phyloP scores from a whole-genome alignment of 2,797 vertebrate species.

The Enteromius thamalakanensis region DNA sequence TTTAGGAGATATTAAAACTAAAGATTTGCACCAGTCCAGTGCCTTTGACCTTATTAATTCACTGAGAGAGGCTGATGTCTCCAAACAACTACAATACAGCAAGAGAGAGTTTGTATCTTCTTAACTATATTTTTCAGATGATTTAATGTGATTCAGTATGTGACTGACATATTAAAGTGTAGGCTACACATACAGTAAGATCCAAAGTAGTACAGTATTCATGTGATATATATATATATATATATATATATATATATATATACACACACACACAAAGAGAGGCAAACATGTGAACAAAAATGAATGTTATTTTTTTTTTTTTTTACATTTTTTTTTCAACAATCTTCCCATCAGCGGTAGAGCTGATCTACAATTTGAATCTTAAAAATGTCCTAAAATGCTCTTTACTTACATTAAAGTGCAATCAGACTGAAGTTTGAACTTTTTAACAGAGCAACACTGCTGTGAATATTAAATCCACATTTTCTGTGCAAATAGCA shows the following conservation, averaged over 20 bases:
- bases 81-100: background rate
- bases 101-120: background rate
- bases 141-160: background rate
- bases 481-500: background rate
- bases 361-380: background rate
- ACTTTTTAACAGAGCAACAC: background rate
- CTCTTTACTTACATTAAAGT: background rate
- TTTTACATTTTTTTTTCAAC: too few species aligned
- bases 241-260: background rate
- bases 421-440: background rate
- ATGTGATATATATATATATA: background rate
- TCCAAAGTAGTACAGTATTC: background rate
- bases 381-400: background rate
- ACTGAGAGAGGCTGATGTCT: background rate
- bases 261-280: too few species aligned
- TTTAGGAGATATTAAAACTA: slow-evolving; percentile 38
- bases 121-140: background rate
- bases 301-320: background rate
- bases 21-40: slow-evolving; percentile 13
- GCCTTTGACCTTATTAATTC: slow-evolving; percentile 25
- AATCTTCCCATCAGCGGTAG: background rate
- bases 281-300: background rate
- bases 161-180: background rate
- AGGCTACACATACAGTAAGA: background rate
- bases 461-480: background rate